Percentiles rank a stretch among this genome's conserved stretches.
These are phyloP conservation scores for Allolobophora icterica DNA, from an alignment of 2,888 invertebrate genomes.

Conservation along the genomic window DNA sequence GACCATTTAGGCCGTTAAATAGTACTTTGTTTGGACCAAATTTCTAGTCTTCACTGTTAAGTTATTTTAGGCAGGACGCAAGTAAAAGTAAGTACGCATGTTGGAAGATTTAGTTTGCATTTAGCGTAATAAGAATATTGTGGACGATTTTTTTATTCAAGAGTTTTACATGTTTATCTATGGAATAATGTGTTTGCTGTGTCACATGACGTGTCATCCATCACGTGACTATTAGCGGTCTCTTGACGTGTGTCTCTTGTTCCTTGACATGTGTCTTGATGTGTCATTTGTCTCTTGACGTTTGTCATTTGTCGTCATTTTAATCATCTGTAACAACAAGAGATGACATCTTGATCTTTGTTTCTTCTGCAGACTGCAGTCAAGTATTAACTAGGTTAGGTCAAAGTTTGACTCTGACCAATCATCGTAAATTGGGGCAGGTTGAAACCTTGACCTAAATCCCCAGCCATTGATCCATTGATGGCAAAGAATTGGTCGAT, in stretches of 20 bases:
- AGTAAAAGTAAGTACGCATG: neutral
- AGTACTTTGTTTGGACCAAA: neutral
- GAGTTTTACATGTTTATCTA: neutral
- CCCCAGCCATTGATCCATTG: too few species aligned
- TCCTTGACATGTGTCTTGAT: neutral
- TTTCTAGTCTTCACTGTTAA: neutral
- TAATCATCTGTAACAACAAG: neutral
- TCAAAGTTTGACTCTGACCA: neutral
- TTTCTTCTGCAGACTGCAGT: constrained; percentile 17
- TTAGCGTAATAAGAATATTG: neutral
- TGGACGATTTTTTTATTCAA: neutral
- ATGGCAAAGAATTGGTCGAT: too few species aligned
- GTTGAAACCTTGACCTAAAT: too few species aligned
- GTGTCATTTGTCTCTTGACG: neutral
- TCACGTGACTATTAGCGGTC: too few species aligned
- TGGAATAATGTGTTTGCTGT: neutral
- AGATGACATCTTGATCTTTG: neutral
- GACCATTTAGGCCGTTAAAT: neutral
- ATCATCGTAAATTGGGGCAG: too few species aligned
- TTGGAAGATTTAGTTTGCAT: neutral
- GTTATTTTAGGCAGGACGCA: neutral
- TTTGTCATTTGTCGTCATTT: neutral
- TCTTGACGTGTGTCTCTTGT: too few species aligned
- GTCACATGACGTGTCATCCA: neutral
- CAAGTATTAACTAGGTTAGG: neutral